Base-by-base conservation (phyloP, 2,113 vertebrate species). In the Rhinolophus ferrumequinum region DNA sequence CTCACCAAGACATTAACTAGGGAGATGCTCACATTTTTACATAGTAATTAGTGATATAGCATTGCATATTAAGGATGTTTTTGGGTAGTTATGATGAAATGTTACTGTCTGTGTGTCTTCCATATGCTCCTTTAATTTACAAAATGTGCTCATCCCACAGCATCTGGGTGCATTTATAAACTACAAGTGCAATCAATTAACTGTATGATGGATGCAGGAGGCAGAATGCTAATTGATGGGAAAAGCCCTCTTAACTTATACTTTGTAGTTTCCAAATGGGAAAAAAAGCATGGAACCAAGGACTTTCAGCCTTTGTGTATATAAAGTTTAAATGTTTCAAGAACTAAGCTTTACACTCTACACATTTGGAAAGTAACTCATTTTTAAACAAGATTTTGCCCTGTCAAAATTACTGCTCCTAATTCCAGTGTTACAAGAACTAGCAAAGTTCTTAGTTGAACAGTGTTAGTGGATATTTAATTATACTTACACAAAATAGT, bases 111-210 rank as follows among this genome's bases (percentile, higher is more conserved):
- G 18, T 33, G 30, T 96, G 35, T 22, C 38, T 88, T 95, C 87
- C 72, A 75, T 96, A 88, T 93, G 93, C 33, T 79, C 81, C 94
- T 93, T 83, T 95, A 96, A 97, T 94, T 95, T 96, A 83, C 24
- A 13, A 83, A 87, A 87, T 89, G 38, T 33, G 62, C 26, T 93
- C 62, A 90, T 96, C 73, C 88, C 73, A 80, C 19, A 87, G 69
- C 95, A 95, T 97, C 94, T 95, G 94, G 47, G 66, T 54, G 16
- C 85, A 54, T 95, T 95, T 96, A 75, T 82, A 93, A 79, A 87
- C 50, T 77, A 90, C 38, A 77, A 95, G 84, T 91, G 19, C 82
- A 70, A 35, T 95, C 73, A 91, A 52, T 96, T 95, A 94, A 79
- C 62, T 56, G 0, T 83, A 28, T 88, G 67, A 86, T 64, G 33